Evolutionary conservation across 2,888 invertebrate species (phyloP).

Genomic region (Apomyelois bistriatella): DNA sequence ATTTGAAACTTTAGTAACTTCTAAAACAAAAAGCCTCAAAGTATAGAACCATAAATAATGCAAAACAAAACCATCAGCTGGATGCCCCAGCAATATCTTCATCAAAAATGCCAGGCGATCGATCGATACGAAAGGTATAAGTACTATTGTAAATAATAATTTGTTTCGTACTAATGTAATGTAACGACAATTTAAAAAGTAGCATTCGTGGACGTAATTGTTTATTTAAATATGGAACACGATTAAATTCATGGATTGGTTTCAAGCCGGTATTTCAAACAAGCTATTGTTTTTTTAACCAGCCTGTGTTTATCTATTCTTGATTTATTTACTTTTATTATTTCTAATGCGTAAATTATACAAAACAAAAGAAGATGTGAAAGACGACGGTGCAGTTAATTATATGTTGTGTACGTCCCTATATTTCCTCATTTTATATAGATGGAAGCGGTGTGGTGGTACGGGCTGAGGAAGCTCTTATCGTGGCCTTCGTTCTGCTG

Average conservation of each 20-base stretch:
- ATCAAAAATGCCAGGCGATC: conserved; percentile 8
- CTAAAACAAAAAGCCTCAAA: background rate
- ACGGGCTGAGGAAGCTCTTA: conserved; percentile 90
- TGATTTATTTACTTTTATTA: no score
- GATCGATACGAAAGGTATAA: background rate
- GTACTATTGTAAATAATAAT: background rate
- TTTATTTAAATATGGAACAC: no score
- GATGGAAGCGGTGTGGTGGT: conserved; percentile 86
- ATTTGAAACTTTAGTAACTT: background rate
- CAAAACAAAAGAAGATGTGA: no score
- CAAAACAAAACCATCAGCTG: background rate
- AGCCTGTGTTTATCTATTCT: no score
- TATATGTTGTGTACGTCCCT: background rate
- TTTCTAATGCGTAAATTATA: no score
- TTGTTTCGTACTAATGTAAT: background rate
- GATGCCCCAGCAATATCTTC: conserved; percentile 4
- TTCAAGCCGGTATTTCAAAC: no score
- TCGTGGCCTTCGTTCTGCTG: conserved; percentile 90
- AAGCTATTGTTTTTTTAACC: no score
- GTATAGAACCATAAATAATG: conserved; percentile 7
- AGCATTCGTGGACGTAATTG: no score
- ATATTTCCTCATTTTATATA: conserved; percentile 24
- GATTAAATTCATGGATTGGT: no score
- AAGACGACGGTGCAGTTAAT: no score
- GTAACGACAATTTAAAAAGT: no score